These are phyloP conservation scores for Heterochromis multidens DNA, from an alignment of 2,113 vertebrate genomes.

Conservation along the genomic window DNA sequence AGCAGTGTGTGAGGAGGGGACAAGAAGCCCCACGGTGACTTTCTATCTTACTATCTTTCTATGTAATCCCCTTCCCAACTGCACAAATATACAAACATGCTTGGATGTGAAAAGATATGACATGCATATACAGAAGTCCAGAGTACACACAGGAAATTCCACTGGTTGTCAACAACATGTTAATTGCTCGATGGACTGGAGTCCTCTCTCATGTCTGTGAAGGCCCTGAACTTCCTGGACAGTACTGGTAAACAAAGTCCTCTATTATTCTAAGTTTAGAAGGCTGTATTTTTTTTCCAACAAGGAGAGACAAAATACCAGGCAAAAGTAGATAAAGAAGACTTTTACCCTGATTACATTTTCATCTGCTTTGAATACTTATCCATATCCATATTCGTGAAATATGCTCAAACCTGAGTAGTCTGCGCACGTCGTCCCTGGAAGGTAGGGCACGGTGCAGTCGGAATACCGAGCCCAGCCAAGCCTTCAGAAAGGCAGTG, in stretches of 20 bases:
- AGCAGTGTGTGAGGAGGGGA: neutral
- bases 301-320: neutral
- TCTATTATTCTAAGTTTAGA: neutral
- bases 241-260: slow-evolving; percentile 5
- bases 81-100: neutral
- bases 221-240: slow-evolving; percentile 14
- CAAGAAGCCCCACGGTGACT: neutral
- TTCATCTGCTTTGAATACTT: neutral
- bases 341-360: neutral
- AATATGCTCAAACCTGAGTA: slow-evolving; percentile 83
- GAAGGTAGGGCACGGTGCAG: slow-evolving; percentile 83
- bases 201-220: slow-evolving; percentile 18
- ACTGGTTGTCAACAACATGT: slow-evolving; percentile 27
- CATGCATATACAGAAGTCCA: neutral
- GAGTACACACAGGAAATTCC: slow-evolving; percentile 19
- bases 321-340: neutral
- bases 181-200: slow-evolving; percentile 12
- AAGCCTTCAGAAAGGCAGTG: slow-evolving; percentile 94
- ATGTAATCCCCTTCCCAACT: slow-evolving; percentile 6
- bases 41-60: neutral
- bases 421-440: slow-evolving; percentile 93
- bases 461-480: slow-evolving; percentile 77
- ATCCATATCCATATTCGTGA: neutral
- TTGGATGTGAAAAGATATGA: neutral
- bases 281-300: neutral